Base-by-base conservation (phyloP, 2,113 vertebrate genomes). In the Ceuthmochares aereus region DNA sequence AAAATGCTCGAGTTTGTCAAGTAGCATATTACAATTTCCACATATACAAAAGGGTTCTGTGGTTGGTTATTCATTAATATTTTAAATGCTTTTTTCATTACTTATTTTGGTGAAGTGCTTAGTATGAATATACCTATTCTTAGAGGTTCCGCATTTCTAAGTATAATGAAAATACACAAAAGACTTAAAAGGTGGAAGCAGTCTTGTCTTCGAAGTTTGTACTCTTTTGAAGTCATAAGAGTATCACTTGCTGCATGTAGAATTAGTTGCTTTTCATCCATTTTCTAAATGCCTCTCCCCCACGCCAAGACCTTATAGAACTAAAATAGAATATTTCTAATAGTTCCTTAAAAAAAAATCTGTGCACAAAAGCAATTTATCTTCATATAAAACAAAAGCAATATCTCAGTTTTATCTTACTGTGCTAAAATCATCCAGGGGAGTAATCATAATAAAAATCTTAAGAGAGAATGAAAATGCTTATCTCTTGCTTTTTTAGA, bases 401-500 rank as follows among this genome's bases (percentile, higher is more conserved):
- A 1, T 91, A 72, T 75, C 64, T 92, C 26, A 67, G 14, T 82
- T 87, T 81, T 92, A 52, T 72, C 43, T 82, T 17, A 3, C 25
- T 73, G 19, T 79, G 36, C 62, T 63, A 62, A 89, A 51, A 77
- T 79, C 30, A 92, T 92, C 59, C 86, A 70, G 77, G 27, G 12
- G 64, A 80, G 37, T 81, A 95, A 96, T 93, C 63, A 55, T 78
- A 78, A 80, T 75, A 87, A 84, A 82, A 81, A 88, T 96, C 84
- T 82, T 59, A 51, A 79, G 84, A 62, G 32, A 42, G 73, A 74
- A 74, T 80, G 40, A 76, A 90, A 94, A 55, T 75, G 18, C 56
- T 88, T 95, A 66, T 83, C 45, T 92, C 45, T 80, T 69, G 12
- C 16, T 82, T 93, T 63, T 79, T 55, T 70, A 68, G 45, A 91